These are phyloP conservation scores for Symphodus melops DNA, from an alignment of 2,113 vertebrate genomes.

Conservation along the genomic window DNA sequence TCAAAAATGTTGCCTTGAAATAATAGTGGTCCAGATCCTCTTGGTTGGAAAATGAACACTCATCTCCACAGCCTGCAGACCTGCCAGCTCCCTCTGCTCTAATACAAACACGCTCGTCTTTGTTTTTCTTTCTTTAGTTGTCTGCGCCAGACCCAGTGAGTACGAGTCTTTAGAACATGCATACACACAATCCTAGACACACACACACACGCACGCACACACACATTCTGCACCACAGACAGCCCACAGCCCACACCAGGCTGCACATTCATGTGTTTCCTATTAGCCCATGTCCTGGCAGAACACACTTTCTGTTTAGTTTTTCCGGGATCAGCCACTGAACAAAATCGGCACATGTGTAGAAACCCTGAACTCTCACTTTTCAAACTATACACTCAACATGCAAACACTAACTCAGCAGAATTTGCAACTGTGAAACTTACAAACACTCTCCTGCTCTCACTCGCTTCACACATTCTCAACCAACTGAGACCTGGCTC, in stretches of 20 bases:
- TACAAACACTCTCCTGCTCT: background rate
- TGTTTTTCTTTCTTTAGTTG: constrained; percentile 57
- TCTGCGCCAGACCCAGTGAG: constrained; percentile 47
- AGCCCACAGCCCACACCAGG: constrained; percentile 22
- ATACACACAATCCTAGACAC: constrained; percentile 25
- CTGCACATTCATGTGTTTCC: constrained; percentile 67
- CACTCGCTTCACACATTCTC: background rate
- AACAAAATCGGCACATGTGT: constrained; percentile 18
- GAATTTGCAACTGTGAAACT: background rate
- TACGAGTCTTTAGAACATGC: constrained; percentile 46
- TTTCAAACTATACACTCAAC: background rate
- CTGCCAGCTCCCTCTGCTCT: constrained; percentile 49
- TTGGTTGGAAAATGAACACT: constrained; percentile 43
- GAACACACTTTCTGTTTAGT: constrained; percentile 36
- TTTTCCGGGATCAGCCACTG: constrained; percentile 55
- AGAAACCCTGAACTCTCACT: background rate
- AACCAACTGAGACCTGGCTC: background rate
- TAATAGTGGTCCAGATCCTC: constrained; percentile 48
- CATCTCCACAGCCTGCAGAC: constrained; percentile 38
- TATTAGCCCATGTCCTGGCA: constrained; percentile 67
- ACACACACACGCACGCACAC: constrained; percentile 27
- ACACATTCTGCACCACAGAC: constrained; percentile 15
- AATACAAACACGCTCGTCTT: constrained; percentile 48
- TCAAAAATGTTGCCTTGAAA: constrained; percentile 35
- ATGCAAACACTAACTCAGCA: constrained; percentile 3